Percentiles rank a stretch among this genome's conserved stretches.
Conservation (phyloP, 2,113 vertebrate genomes). For the Peromyscus polionotus region DNA sequence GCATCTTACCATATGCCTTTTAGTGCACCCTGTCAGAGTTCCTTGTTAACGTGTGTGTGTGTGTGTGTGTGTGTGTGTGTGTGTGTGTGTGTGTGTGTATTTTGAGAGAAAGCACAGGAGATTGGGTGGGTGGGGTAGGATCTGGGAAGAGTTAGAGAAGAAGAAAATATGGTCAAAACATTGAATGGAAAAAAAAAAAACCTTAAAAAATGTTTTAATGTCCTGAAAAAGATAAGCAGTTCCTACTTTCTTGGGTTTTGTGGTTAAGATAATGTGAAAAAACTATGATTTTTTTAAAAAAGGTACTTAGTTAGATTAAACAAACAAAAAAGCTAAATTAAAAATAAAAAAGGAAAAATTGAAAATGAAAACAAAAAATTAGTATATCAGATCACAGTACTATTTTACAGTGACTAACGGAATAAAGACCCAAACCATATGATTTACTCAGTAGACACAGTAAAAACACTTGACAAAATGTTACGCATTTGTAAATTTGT, state of each 20-base stretch:
- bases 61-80: neutral
- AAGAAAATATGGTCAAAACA: neutral
- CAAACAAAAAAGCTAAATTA: neutral
- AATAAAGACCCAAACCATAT: neutral
- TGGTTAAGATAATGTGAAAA: neutral
- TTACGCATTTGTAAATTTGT: neutral
- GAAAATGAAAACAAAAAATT: neutral
- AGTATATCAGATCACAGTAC: neutral
- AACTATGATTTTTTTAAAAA: neutral
- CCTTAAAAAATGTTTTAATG: neutral
- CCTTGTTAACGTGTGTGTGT: neutral
- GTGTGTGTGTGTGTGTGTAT: neutral
- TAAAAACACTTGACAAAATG: slow-evolving; percentile 11
- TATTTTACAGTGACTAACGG: neutral
- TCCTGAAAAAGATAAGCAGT: neutral
- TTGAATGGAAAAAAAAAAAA: neutral
- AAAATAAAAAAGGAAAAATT: neutral
- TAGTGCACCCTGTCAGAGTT: neutral
- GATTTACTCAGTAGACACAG: neutral
- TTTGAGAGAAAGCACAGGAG: slow-evolving; percentile 6
- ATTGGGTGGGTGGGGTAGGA: neutral
- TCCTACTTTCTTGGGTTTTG: slow-evolving; percentile 21
- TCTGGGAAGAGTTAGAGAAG: neutral
- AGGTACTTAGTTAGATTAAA: slow-evolving; percentile 46
- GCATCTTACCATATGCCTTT: neutral